Base-by-base conservation (phyloP, 1,140 invertebrate species). In the Solenopsis invicta region DNA sequence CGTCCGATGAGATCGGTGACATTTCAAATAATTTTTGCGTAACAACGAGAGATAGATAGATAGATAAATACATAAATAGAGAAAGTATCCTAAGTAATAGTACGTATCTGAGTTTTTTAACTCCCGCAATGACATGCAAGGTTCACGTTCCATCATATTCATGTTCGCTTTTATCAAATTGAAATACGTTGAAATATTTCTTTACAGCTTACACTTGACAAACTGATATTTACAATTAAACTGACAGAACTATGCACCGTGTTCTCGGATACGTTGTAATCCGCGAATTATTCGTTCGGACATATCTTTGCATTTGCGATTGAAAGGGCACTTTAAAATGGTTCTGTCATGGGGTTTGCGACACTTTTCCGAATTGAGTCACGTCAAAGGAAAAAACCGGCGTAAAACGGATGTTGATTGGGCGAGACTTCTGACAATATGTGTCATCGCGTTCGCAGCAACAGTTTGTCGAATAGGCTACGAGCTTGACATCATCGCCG, bases 381-480 rank as follows among this genome's bases (percentile, higher is more conserved):
- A 74, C n/a, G 67, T 74, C 67, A 74, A 82, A 82, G 54, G 21
- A 54, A 61, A 61, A 72, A 56, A 21, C 21, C 12, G 50, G 56
- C n/a, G 9, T 80, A 41, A 56, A 82, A 82, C 18, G 21, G 67
- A 82, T 59, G 41, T 74, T 74, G 24, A 82, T 82, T 74, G 80
- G 24, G n/a, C 24, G 18, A 82, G 80, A 61, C 80, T 74, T 82
- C 41, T 82, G 52, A 74, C 80, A 82, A 61, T 74, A 61, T 48
- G 52, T 41, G 24, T 82, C 37, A 82, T 37, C 61, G 29, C 34
- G 34, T 81, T 72, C 24, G 18, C 52, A 74, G 67, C 54, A 82
- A 82, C 80, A 82, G 24, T 82, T 82, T 74, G 67, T 48, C 80
- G 80, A 61, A 82, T 72, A 59, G 52, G 2, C 67, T 24, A 34